A percentile compares a stretch with the other conserved stretches of the same genome.
phyloP scores from a whole-genome alignment of 2,888 invertebrate species.

The Neoaliturus tenellus region DNA sequence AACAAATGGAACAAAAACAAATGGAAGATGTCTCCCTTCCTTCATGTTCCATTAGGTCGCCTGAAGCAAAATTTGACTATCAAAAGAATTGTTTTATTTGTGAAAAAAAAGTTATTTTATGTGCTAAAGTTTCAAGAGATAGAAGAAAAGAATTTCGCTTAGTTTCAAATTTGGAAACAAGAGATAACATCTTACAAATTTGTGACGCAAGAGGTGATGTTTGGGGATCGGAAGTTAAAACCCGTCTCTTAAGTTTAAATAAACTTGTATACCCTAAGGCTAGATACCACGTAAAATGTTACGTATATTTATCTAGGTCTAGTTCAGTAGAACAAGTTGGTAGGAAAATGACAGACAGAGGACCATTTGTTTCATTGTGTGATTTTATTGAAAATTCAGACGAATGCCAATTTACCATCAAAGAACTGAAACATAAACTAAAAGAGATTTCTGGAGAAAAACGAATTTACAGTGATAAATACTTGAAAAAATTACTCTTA shows the following conservation, averaged over 20 bases:
- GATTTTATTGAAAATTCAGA: constrained; percentile 49
- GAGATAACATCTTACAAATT: not conserved
- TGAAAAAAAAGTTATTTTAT: not conserved
- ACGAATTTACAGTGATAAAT: not conserved
- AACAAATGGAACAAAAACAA: not conserved
- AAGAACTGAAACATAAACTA: constrained; percentile 32
- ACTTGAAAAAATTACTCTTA: not conserved
- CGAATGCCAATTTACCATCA: constrained; percentile 53
- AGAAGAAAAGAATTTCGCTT: not conserved
- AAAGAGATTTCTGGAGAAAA: not conserved
- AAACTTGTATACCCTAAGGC: constrained; percentile 53
- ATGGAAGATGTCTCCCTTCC: not conserved
- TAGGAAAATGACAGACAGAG: not conserved
- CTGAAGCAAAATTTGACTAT: not conserved
- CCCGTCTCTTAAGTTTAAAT: constrained; percentile 24
- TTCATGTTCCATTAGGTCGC: not conserved
- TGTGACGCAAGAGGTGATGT: constrained; percentile 27
- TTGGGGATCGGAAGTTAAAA: constrained; percentile 39
- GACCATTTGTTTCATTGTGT: constrained; percentile 33
- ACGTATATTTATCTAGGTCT: constrained; percentile 15
- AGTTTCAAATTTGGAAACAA: not conserved
- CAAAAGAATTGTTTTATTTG: constrained; percentile 27
- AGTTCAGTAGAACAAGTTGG: not conserved
- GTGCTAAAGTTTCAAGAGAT: not conserved
- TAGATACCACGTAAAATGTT: constrained; percentile 46